Evolutionary conservation across 2,888 invertebrate species (phyloP).

Genomic region (Dynastes maya): DNA sequence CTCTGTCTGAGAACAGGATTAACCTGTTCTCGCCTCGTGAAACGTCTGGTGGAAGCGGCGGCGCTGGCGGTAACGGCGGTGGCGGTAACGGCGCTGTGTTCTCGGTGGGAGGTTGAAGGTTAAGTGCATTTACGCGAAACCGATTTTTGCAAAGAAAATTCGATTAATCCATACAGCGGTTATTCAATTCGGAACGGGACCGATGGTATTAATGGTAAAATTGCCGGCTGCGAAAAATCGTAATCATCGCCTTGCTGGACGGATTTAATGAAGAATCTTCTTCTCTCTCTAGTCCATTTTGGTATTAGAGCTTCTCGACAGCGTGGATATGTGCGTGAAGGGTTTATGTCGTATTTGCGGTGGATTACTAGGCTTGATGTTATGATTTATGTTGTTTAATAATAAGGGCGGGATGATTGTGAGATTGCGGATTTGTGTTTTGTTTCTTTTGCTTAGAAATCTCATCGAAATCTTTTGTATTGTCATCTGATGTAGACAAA

Average conservation of each 20-base stretch:
- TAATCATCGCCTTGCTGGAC: neutral
- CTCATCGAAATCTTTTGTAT: too few species aligned
- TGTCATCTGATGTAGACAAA: too few species aligned
- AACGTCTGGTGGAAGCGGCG: neutral
- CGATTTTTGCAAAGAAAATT: neutral
- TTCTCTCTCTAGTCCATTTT: too few species aligned
- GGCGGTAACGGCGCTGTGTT: neutral
- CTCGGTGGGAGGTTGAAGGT: neutral
- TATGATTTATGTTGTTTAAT: too few species aligned
- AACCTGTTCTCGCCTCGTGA: neutral
- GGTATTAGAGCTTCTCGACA: too few species aligned
- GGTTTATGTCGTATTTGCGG: too few species aligned
- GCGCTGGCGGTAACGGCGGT: too few species aligned
- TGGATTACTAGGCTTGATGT: too few species aligned
- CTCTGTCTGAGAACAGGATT: neutral
- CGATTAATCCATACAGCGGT: neutral
- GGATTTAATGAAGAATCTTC: neutral
- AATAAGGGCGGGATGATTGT: too few species aligned
- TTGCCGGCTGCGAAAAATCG: neutral
- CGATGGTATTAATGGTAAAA: neutral
- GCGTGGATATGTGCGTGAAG: too few species aligned
- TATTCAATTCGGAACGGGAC: neutral
- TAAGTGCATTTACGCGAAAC: constrained; percentile 2
- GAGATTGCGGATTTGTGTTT: too few species aligned
- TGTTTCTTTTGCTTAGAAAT: too few species aligned